Conservation (phyloP, 2,113 vertebrate genomes). For the Cyprinodon tularosa region DNA sequence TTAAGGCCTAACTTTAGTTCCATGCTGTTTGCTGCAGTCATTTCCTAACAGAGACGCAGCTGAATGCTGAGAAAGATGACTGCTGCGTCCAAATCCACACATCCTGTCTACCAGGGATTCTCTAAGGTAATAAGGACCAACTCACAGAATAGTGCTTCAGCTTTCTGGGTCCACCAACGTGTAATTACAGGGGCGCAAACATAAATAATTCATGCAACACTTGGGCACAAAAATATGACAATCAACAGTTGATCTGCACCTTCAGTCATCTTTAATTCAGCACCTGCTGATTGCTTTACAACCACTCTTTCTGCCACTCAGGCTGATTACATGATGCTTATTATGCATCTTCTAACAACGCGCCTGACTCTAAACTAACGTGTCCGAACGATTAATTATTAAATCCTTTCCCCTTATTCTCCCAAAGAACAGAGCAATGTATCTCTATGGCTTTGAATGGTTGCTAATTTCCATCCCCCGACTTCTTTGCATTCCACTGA, state of each 20-base stretch:
- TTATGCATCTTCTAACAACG: constrained; percentile 12
- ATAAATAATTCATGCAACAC: constrained; percentile 78
- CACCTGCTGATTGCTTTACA: constrained; percentile 50
- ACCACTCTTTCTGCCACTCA: constrained; percentile 26
- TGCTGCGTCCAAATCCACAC: constrained; percentile 1
- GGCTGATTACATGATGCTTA: constrained; percentile 45
- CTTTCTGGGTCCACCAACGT: constrained; percentile 58
- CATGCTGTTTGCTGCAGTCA: constrained; percentile 35
- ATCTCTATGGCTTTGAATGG: constrained; percentile 41
- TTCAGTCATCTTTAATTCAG: constrained; percentile 74
- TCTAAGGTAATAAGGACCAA: constrained; percentile 35
- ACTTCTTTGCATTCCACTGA: constrained; percentile 19
- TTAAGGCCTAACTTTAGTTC: not conserved
- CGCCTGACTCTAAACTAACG: constrained; percentile 1
- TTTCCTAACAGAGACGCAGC: constrained; percentile 34
- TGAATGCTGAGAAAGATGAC: not conserved
- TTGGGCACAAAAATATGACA: constrained; percentile 70
- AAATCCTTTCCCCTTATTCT: not conserved
- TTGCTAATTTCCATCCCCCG: constrained; percentile 54
- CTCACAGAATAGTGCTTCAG: constrained; percentile 48
- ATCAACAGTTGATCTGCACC: constrained; percentile 68
- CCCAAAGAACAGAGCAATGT: not conserved
- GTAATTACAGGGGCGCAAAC: constrained; percentile 61
- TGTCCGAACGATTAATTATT: constrained; percentile 29
- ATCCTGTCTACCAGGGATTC: constrained; percentile 19